phyloP scores from a whole-genome alignment of 2,797 vertebrate genomes.

The Bradypodion pumilum region DNA sequence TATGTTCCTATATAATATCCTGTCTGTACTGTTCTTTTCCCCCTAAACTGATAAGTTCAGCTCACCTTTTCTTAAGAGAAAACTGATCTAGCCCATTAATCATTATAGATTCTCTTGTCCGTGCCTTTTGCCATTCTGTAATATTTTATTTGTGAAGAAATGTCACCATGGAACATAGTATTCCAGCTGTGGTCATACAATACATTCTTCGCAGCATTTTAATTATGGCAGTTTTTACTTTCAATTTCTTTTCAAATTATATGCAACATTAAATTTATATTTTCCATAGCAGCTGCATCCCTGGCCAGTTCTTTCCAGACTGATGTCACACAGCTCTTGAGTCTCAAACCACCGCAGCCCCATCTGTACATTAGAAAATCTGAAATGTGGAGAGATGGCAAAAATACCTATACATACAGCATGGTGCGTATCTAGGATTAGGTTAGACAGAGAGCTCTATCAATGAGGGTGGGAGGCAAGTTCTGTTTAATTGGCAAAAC shows the following conservation, averaged over 20 bases:
- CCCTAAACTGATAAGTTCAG: background rate
- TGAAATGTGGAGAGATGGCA: background rate
- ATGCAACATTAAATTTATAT: background rate
- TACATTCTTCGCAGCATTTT: background rate
- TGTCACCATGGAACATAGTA: background rate
- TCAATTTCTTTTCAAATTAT: background rate
- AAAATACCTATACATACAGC: background rate
- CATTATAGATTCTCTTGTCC: background rate
- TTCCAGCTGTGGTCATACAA: background rate
- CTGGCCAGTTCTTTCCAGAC: background rate
- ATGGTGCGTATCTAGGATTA: background rate
- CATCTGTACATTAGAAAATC: background rate
- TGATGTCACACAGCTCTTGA: no score
- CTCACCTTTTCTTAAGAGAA: background rate
- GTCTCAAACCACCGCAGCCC: no score
- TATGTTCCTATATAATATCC: background rate
- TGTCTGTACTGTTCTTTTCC: background rate
- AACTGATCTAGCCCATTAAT: background rate
- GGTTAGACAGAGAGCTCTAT: background rate
- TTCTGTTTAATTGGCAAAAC: background rate
- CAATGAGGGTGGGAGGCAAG: background rate
- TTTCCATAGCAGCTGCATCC: background rate
- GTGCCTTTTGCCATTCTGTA: background rate
- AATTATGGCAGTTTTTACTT: background rate
- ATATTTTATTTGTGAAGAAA: background rate